phyloP scores from a whole-genome alignment of 2,888 invertebrate genomes.

The Amitus sp. region DNA sequence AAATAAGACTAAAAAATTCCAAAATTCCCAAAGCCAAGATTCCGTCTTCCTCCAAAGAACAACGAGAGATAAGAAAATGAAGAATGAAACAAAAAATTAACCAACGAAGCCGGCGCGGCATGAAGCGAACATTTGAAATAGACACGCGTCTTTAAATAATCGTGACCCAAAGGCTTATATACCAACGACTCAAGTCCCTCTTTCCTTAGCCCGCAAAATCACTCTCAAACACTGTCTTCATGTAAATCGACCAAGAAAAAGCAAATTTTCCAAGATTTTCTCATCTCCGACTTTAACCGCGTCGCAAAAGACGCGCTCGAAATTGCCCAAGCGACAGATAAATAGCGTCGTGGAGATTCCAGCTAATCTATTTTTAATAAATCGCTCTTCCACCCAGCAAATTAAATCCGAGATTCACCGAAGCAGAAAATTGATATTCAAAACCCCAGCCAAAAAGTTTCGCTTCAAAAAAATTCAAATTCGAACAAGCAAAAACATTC shows the following conservation, averaged over 20 bases:
- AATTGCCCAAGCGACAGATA: background rate
- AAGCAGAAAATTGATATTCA: too few relatives aligned
- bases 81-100: conserved; percentile 36
- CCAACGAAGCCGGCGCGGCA: conserved; percentile 57
- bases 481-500: too few relatives aligned
- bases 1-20: too few relatives aligned
- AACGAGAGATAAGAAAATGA: too few relatives aligned
- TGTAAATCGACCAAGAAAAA: conserved; percentile 21
- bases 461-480: too few relatives aligned
- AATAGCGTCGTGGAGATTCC: background rate
- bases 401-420: too few relatives aligned
- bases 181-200: conserved; percentile 44
- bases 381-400: too few relatives aligned
- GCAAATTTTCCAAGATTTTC: conserved; percentile 9
- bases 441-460: background rate
- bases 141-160: conserved; percentile 65
- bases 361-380: background rate
- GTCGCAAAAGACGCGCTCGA: too few relatives aligned
- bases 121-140: conserved; percentile 63
- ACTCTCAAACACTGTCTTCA: too few relatives aligned
- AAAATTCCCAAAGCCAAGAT: too few relatives aligned
- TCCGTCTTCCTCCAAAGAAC: too few relatives aligned
- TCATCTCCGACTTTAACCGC: background rate
- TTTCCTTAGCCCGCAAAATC: conserved; percentile 34
- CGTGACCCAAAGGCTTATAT: conserved; percentile 63